A percentile compares a stretch with the other conserved stretches of the same genome.
These are phyloP conservation scores for Delphinapterus leucas DNA, from an alignment of 2,113 vertebrate genomes.

Conservation along the genomic window DNA sequence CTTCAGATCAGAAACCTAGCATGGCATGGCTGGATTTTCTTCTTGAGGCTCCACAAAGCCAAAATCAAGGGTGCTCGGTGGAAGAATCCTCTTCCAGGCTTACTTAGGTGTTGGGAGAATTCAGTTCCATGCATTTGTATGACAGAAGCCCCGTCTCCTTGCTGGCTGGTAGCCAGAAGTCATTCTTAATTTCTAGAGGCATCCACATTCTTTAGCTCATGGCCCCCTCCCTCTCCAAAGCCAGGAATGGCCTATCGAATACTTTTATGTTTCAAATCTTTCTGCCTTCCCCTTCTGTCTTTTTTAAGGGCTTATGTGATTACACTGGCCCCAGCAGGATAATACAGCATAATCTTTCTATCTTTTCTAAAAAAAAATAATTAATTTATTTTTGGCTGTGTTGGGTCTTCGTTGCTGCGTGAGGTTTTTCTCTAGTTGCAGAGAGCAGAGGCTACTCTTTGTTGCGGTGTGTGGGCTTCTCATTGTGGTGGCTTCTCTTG, in stretches of 20 bases:
- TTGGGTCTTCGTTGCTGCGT: no score
- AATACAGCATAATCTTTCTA: background rate
- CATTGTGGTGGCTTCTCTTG: no score
- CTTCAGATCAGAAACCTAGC: background rate
- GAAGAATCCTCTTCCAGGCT: background rate
- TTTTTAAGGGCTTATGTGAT: background rate
- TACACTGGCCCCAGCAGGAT: background rate
- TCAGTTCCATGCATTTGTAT: background rate
- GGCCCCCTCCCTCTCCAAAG: background rate
- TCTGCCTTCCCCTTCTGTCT: background rate
- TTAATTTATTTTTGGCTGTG: no score
- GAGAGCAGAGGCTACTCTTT: no score
- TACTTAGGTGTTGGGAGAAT: background rate
- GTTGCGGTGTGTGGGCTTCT: no score
- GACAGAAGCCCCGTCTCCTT: background rate
- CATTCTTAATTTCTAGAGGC: background rate
- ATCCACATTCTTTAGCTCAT: background rate
- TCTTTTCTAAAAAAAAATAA: no score
- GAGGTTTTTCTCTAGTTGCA: no score
- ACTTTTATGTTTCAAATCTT: background rate
- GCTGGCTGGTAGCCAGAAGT: no score
- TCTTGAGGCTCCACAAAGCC: background rate
- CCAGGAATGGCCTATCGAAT: fast-evolving
- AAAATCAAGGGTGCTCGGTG: background rate
- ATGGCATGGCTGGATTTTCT: background rate